phyloP scores from a whole-genome alignment of 2,113 vertebrate genomes.

The Scomber colias region DNA sequence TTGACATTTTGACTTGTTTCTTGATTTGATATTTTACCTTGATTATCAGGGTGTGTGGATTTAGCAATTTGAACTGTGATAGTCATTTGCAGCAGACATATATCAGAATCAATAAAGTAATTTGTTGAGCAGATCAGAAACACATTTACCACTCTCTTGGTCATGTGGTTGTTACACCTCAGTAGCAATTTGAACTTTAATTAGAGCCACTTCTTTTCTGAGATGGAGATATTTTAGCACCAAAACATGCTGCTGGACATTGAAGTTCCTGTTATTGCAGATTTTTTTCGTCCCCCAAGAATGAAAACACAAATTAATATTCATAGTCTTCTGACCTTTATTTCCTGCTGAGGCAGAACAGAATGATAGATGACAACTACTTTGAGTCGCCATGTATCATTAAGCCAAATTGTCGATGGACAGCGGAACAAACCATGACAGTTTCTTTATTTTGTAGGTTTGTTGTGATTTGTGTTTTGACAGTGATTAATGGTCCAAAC shows the following conservation, averaged over 20 bases:
- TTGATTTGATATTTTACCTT: too few relatives aligned
- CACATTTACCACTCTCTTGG: too few relatives aligned
- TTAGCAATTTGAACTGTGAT: too few relatives aligned
- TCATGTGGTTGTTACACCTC: too few relatives aligned
- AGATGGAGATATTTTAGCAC: not conserved
- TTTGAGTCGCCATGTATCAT: not conserved
- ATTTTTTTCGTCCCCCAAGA: not conserved
- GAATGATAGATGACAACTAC: not conserved
- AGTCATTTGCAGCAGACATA: too few relatives aligned
- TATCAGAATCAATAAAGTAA: too few relatives aligned
- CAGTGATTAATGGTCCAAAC: too few relatives aligned
- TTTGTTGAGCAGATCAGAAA: too few relatives aligned
- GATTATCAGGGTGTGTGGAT: too few relatives aligned
- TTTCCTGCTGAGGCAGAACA: not conserved
- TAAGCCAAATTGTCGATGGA: not conserved
- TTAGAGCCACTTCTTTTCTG: not conserved
- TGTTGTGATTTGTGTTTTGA: too few relatives aligned
- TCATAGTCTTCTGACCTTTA: not conserved
- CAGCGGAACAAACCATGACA: not conserved
- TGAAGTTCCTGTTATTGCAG: not conserved
- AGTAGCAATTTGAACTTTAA: not conserved
- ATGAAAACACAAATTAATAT: not conserved
- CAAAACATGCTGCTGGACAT: not conserved
- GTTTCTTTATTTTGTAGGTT: not conserved
- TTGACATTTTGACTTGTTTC: too few relatives aligned